Evolutionary conservation across 2,797 vertebrate species (phyloP), one percentile per base, ranked within the genome.

Genomic region (Lacerta viridis): DNA sequence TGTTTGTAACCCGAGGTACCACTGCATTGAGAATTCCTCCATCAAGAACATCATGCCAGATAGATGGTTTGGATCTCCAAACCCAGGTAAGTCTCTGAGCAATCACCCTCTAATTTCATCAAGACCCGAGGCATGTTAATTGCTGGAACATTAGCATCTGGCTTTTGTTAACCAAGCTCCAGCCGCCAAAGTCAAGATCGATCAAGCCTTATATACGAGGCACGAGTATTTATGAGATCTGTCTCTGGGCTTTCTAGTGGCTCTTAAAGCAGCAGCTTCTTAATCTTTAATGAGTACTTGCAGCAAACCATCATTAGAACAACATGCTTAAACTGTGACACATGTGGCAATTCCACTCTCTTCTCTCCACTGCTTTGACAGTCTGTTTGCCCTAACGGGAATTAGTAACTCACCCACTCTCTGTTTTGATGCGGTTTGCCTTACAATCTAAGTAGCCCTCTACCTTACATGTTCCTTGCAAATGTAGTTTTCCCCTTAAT

Each of bases 171-270:
- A n/a, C 15, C 74, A 66, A 15, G 3, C 17, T 29, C 7, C 13
- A 18, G 8, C 46, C 41, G 41, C 3, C 46, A 46, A 86, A 79
- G 20, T 46, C 75, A 33, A 66, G 33, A 33, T 33, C 18, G 9
- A 78, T 78, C 10, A 78, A 36, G 29, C 20, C 64, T 78, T 86
- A 68, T 86, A 68, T 50, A 77, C 13, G 13, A 86, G 23, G 41
- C 43, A 79, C 10, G 36, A 27, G 43, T 72, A 41, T 80, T 87
- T 86, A 11, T 10, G 33, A 41, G 36, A 80, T 46, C 33, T 59
- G 68, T 59, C 33, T 6, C 13, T 71, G 23, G 18, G 43, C 13
- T 86, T 79, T 33, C n/a, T 36, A 71, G 55, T 33, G 18, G 3
- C 50, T 18, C 25, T 87, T 17, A 59, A 80, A 80, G n/a, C 10